Evolutionary conservation across 2,113 vertebrate genomes (phyloP).

Genomic region (Pelobates fuscus): DNA sequence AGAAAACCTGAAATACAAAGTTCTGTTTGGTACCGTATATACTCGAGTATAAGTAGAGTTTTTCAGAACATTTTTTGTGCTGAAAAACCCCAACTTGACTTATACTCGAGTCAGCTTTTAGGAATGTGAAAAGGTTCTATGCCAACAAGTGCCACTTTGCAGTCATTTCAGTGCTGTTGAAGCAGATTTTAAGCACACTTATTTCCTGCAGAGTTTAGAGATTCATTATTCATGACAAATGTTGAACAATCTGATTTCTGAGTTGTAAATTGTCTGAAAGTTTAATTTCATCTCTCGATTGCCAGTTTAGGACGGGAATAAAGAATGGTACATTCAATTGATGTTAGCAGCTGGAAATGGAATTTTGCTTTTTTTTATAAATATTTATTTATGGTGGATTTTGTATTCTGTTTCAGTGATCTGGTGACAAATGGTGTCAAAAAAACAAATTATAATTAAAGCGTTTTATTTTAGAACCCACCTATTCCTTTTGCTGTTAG

Average conservation of each 20-base stretch:
- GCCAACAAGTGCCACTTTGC: neutral
- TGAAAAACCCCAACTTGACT: too few relatives aligned
- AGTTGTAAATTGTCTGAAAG: neutral
- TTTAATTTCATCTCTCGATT: neutral
- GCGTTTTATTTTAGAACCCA: too few relatives aligned
- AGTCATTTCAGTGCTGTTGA: neutral
- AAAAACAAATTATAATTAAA: too few relatives aligned
- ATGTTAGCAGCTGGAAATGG: neutral
- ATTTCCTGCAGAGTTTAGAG: neutral
- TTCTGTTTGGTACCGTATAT: too few relatives aligned
- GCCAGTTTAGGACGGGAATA: neutral
- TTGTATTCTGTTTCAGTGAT: neutral
- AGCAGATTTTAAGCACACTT: neutral
- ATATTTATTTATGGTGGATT: neutral
- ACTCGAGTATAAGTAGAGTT: too few relatives aligned
- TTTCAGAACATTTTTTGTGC: too few relatives aligned
- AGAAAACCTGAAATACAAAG: too few relatives aligned
- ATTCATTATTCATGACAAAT: conserved; percentile 6
- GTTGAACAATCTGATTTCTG: neutral
- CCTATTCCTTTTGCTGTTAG: too few relatives aligned
- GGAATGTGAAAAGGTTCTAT: neutral
- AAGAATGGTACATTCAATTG: neutral
- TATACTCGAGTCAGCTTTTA: neutral
- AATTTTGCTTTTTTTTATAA: neutral
- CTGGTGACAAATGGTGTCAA: neutral